Base-by-base conservation (phyloP, 1,140 invertebrate genomes). In the Panonychus citri region DNA sequence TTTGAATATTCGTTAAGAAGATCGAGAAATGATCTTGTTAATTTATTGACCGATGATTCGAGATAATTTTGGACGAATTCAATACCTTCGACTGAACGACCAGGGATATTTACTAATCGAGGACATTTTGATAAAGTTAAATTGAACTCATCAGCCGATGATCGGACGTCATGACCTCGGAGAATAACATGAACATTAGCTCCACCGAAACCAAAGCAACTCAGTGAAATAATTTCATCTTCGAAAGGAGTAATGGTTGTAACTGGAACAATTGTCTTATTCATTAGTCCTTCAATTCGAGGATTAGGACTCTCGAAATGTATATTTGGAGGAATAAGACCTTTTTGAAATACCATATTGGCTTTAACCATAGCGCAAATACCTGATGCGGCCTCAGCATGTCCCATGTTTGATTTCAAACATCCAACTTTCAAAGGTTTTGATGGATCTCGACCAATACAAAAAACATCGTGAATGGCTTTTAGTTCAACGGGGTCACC, bases 141-240 rank as follows among this genome's bases (percentile, higher is more conserved):
- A n/a, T 15, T 8, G 2, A 2, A 21, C 2, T 46, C 43, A 21
- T 46, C 43, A 3, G 43, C 2, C 3, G 43, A 46, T n/a, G n/a
- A 46, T 7, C 19, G 2, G 10, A 1, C 7, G 2, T 46, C 7
- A 27, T 46, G 24, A 37, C 21, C 7, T 48, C 79, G 76, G 0
- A 96, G 71, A 54, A 96, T 72, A 1, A 87, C 70, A 69, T 96
- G 91, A n/a, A 85, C 88, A 72, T 97, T 97, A 26, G 89, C 85
- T 50, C 93, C 93, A 57, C 93, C 93, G 72, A 96, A 96, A 24
- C 93, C 93, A 69, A 97, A 97, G 2, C 87, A 94, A 70, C 95
- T 97, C 1, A 96, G 64, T 7, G 78, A 90, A 39, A 85, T 78
- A 25, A 86, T 71, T n/a, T 85, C 86, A 21, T 86, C 85, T 30